Evolutionary conservation across 1,140 invertebrate species (phyloP), one percentile per base, ranked within the genome.

Genomic region (Stegodyphus mimosarum): DNA sequence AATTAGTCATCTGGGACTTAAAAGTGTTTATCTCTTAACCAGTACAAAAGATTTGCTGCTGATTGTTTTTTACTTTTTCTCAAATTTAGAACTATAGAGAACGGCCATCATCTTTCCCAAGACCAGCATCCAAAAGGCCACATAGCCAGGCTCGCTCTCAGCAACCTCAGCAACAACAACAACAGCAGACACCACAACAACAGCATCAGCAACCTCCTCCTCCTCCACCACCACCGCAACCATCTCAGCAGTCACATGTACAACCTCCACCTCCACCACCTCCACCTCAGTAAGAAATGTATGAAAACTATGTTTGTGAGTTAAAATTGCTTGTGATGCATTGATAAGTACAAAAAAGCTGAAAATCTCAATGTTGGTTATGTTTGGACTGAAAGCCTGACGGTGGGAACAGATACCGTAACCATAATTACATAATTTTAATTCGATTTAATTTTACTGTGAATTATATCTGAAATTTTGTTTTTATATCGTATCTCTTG

Each of bases 31-130:
- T 67, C 6, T 18, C 0, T 17, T 15, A 67, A 67, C 0, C 2
- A 13, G 7, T 15, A 7, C 7, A 67, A 15, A 2, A 1, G 9
- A 18, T 67, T 15, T 5, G 11, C 6, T 67, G 17, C 13, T 67
- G 6, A n/a, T 6, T 0, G 0, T n/a, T 6, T 17, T 18, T 67
- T 15, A 1, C 7, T 17, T 67, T 13, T 2, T 67, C 17, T 17
- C n/a, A 17, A n/a, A 15, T 67, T 67, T 67, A 86, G 83, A 86
- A 64, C n/a, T 86, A 86, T n/a, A 33, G 75, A 18, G 83, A 86
- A 17, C 10, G 83, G 10, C 83, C 83, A 33, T 86, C 83, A 7
- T 86, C 83, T n/a, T 86, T 86, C 10, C 83, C 83, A 15, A 55
- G 83, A 17, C 83, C 74, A 9, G 75, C 67, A 15, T 63, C 66